Evolutionary conservation across 2,888 invertebrate genomes (phyloP), one percentile per base, ranked within the genome.

Genomic region (Sminthurides aquaticus): DNA sequence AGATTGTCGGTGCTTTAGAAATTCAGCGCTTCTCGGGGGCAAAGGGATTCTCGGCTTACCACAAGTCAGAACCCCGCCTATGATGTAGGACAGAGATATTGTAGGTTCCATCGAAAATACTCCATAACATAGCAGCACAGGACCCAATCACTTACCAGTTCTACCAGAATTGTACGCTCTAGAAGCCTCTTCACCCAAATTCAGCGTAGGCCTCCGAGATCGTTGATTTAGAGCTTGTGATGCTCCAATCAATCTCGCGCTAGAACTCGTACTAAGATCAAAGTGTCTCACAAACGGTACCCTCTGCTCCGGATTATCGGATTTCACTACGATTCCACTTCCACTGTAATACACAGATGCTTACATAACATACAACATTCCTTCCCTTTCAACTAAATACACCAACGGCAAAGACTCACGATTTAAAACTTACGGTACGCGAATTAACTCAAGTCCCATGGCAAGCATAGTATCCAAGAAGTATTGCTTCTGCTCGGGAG

Each of bases 1-100:
- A 24, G 82, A 83, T 71, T 86, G 83, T 61, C 88, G 68, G 54
- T 62, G 62, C 24, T 48, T 54, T 5, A 58, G 15, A 29, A 58
- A 70, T 2, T n/a, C n/a, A 25, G 66, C 52, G 3, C 60, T n/a
- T 48, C 18, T 65, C 18, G 60, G 48, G n/a, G 48, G 52, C 60
- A 62, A 65, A 1, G 70, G 59, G 11, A 61, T 34, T 8, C 20
- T 8, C 2, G 54, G 52, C 2, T 54, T 34, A 48, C 61, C 61
- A 26, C 24, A 49, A 3, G 34, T 61, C 20, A 61, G 20, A 52
- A 52, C 22, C 20, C 52, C 52, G 15, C 43, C 43, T 34, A 11
- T 15, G 43, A 11, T 34, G n/a, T n/a, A n/a, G n/a, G n/a, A n/a
- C n/a, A n/a, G n/a, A n/a, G n/a, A n/a, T n/a, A n/a, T n/a, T n/a